A percentile compares a stretch with the other conserved stretches of the same genome.
Evolutionary conservation across 2,797 vertebrate species (phyloP).

Genomic region (Steatocranus sp.): DNA sequence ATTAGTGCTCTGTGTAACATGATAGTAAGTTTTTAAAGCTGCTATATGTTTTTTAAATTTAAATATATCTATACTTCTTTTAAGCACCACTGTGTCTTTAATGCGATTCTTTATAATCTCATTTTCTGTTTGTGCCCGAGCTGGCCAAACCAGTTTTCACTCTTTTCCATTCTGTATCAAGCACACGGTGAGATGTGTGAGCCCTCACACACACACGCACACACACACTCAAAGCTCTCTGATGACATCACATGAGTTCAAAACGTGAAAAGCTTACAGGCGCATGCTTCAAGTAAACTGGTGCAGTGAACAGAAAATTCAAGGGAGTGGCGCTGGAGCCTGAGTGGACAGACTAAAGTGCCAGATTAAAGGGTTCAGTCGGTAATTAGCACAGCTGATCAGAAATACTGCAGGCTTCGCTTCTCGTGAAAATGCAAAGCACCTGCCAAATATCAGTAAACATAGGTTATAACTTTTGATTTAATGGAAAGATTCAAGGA

Average conservation of each 20-base stretch:
- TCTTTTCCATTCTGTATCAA: not conserved
- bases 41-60: not conserved
- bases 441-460: not conserved
- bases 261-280: not conserved
- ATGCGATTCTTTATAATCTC: not conserved
- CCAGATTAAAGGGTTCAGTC: not conserved
- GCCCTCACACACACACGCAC: fast-evolving
- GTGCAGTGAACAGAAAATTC: not conserved
- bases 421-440: not conserved
- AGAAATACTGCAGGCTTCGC: not conserved
- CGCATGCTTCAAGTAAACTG: not conserved
- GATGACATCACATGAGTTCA: not conserved
- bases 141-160: not conserved
- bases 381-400: not conserved
- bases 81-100: fast-evolving
- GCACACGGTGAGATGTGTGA: not conserved
- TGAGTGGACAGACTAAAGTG: not conserved
- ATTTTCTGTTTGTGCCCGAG: not conserved
- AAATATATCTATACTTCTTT: not conserved
- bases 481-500: not conserved
- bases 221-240: not conserved
- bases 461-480: not conserved
- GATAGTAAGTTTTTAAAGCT: not conserved
- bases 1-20: not conserved
- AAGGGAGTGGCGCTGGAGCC: not conserved